These are phyloP conservation scores for Octopus bimaculoides DNA, from an alignment of 1,140 invertebrate species.

Conservation along the genomic window DNA sequence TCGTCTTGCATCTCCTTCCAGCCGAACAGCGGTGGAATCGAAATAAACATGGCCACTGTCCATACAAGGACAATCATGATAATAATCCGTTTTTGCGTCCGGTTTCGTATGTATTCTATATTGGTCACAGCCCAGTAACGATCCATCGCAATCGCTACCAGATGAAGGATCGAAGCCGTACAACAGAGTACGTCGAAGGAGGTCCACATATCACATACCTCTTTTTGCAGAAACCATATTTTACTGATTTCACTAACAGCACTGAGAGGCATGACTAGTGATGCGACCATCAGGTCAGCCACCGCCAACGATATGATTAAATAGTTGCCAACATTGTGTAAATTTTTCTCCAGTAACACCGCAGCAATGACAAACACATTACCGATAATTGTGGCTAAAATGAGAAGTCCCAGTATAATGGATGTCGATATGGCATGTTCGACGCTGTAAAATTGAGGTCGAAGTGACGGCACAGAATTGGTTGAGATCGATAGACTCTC, in stretches of 20 bases:
- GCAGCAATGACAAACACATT: slow-evolving; percentile 94
- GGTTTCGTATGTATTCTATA: slow-evolving; percentile 88
- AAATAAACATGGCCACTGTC: slow-evolving; percentile 80
- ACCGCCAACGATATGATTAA: slow-evolving; percentile 93
- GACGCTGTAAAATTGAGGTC: slow-evolving; percentile 26
- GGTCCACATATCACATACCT: slow-evolving; percentile 89
- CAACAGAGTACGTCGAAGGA: slow-evolving; percentile 89
- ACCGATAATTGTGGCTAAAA: slow-evolving; percentile 64
- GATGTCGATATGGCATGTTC: slow-evolving; percentile 32
- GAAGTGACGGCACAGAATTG: neutral
- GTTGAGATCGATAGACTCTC: neutral
- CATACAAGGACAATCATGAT: slow-evolving; percentile 90
- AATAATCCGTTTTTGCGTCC: slow-evolving; percentile 77
- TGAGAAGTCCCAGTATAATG: slow-evolving; percentile 51
- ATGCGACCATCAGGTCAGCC: slow-evolving; percentile 92
- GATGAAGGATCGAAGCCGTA: slow-evolving; percentile 88
- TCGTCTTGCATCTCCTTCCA: slow-evolving; percentile 48
- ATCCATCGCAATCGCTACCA: slow-evolving; percentile 91
- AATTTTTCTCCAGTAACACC: slow-evolving; percentile 82
- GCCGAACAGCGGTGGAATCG: slow-evolving; percentile 78
- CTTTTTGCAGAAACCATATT: slow-evolving; percentile 80
- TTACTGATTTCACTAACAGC: slow-evolving; percentile 61
- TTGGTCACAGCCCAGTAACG: slow-evolving; percentile 95
- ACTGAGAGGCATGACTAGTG: slow-evolving; percentile 61
- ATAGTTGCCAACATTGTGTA: slow-evolving; percentile 87